Conservation (phyloP, 2,888 invertebrate species). For the Rhamphomyia laevipes region DNA sequence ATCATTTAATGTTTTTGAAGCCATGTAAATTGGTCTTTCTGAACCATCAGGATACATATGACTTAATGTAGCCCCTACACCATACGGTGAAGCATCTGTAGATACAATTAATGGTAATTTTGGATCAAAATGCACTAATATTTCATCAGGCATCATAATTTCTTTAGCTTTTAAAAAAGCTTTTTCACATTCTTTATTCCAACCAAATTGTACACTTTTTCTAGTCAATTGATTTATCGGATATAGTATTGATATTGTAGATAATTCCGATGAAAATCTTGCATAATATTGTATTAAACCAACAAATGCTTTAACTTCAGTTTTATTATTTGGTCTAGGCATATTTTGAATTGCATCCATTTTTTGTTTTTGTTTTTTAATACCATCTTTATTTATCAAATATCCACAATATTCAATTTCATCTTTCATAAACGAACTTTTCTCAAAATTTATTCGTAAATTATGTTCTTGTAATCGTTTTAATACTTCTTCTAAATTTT, state of each 20-base stretch:
- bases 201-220: constrained; percentile 16
- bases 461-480: constrained; percentile 16
- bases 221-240: constrained; percentile 19
- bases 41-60: constrained; percentile 24
- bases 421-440: constrained; percentile 26
- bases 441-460: constrained; percentile 18
- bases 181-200: constrained; percentile 15
- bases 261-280: constrained; percentile 11
- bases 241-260: constrained; percentile 16
- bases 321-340: constrained; percentile 14
- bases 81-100: constrained; percentile 16
- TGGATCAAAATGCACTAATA: constrained; percentile 4
- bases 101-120: constrained; percentile 9
- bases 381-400: constrained; percentile 14
- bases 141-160: constrained; percentile 7
- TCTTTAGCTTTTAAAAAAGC: constrained; percentile 19
- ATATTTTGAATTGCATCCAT: constrained; percentile 22
- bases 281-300: constrained; percentile 25
- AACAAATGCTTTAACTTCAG: constrained; percentile 20
- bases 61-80: constrained; percentile 23
- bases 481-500: constrained; percentile 17
- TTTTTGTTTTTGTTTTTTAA: constrained; percentile 18
- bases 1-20: constrained; percentile 9
- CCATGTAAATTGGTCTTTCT: constrained; percentile 25
- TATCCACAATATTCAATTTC: constrained; percentile 23